Evolutionary conservation across 2,797 vertebrate genomes (phyloP), one percentile per base, ranked within the genome.

Genomic region (Nasua narica): DNA sequence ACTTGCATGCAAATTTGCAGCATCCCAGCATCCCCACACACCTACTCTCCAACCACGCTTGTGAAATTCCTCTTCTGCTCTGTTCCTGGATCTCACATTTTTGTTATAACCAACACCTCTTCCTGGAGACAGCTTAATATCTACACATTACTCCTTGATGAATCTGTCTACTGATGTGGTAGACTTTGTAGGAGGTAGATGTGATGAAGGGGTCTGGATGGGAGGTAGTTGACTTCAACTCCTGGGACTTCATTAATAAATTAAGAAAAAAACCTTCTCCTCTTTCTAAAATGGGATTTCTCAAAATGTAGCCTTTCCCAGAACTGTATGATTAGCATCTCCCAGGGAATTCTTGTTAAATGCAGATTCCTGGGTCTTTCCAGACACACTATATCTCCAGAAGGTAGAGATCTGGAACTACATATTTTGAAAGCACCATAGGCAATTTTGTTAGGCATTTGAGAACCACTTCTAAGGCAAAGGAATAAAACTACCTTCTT

Each of bases 281-380:
- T 43, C 54, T 89, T 81, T 86, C 84, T 62, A 54, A 91, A 95
- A 40, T 9, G 18, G 21, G 1, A 0, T 79, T 77, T 86, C 62
- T 87, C 23, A 91, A 93, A 96, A 69, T 82, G 14, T 70, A 8
- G 11, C 92, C 37, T 90, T 79, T 35, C 18, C n/a, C 54, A 83
- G 86, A 65, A 40, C 58, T 50, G 23, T 6, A 60, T 83, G 23
- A 50, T 93, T 29, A 76, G 13, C 77, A 8, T 87, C 25, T 87
- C 11, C 32, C 25, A 25, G n/a, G 60, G 37, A 93, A 62, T 87
- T 29, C 27, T 72, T 86, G 3, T 27, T 69, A 91, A 95, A 93
- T n/a, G 25, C 32, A 48, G 25, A 72, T 74, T 40, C 35, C n/a
- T 32, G 60, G 35, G 37, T 86, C 43, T 82, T 81, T 43, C 6